Evolutionary conservation across 2,888 invertebrate genomes (phyloP), one percentile per base, ranked within the genome.

Genomic region (Hydrotaea cyrtoneurina): DNA sequence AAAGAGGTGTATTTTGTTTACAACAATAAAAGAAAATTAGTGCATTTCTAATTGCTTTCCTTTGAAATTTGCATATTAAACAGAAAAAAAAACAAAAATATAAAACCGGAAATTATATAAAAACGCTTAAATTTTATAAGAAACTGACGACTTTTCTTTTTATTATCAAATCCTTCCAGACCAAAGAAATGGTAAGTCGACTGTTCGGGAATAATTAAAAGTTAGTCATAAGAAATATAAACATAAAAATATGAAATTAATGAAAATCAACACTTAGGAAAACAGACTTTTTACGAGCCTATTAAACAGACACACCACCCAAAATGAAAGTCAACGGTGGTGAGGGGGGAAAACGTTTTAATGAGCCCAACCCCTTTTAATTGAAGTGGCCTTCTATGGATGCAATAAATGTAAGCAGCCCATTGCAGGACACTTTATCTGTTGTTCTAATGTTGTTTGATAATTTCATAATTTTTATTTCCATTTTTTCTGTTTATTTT

Each of bases 391-490:
- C 57, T 31, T 66, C 21, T 66, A 72, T 43, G 76, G 72, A 69
- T 80, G 76, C 31, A 73, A 79, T 74, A 31, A 43, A 82, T 80
- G 78, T 78, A 74, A 69, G 66, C 31, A 46, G 39, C 15, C 69
- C 23, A 69, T 21, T 69, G 69, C 39, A 21, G 46, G 69, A 69
- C 69, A 69, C 5, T 46, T 66, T 7, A 1, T 66, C n/a, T n/a
- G n/a, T 66, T 21, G 11, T 7, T 26, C 50, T 69, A 46, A 21
- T 46, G 69, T 46, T 31, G 3, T 69, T 69, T 69, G 69, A 69
- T 69, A 79, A 77, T 79, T 82, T 82, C 82, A 82, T 85, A 82
- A 85, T 80, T 84, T 73, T 73, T 73, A 73, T 55, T 55, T 31
- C 11, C 8, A 13, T 62, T 39, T 74, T 74, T 59, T 39, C 8